A percentile compares a stretch with the other conserved stretches of the same genome.
These are phyloP conservation scores for Trinectes maculatus DNA, from an alignment of 2,113 vertebrate genomes.

Conservation along the genomic window DNA sequence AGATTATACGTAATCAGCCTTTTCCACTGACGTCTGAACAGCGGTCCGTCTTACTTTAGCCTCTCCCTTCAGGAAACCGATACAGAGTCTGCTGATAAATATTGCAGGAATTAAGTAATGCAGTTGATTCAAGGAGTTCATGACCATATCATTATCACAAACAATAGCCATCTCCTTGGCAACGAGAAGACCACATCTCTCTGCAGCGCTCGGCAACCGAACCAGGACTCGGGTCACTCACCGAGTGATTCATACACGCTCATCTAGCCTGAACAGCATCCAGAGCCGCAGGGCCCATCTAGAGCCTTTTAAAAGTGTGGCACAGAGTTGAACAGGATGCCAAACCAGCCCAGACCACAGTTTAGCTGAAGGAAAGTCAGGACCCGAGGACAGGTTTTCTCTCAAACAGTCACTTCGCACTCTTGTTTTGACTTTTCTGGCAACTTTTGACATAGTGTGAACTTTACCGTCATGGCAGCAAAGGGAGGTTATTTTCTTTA, in stretches of 20 bases:
- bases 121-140: conserved; percentile 33
- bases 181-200: conserved; percentile 43
- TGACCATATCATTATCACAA: conserved; percentile 62
- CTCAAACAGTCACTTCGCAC: conserved; percentile 35
- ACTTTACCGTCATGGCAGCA: conserved; percentile 11
- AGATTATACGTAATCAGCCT: conserved; percentile 10
- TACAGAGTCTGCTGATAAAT: conserved; percentile 15
- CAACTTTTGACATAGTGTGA: conserved; percentile 10
- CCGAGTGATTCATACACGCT: conserved; percentile 60
- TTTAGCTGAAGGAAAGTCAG: conserved; percentile 29
- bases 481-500: background rate
- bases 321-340: conserved; percentile 53
- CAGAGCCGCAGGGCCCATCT: conserved; percentile 59
- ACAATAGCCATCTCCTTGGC: conserved; percentile 54
- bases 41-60: background rate
- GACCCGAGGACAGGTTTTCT: conserved; percentile 9
- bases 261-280: conserved; percentile 46
- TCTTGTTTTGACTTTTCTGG: conserved; percentile 33
- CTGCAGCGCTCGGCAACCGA: conserved; percentile 25
- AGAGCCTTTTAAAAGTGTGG: conserved; percentile 53
- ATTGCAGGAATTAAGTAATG: conserved; percentile 20
- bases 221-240: conserved; percentile 38
- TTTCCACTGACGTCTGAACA: conserved; percentile 21
- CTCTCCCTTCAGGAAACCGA: background rate
- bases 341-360: conserved; percentile 42